Conservation (phyloP, 2,113 vertebrate species). For the Todiramphus saurophagus region DNA sequence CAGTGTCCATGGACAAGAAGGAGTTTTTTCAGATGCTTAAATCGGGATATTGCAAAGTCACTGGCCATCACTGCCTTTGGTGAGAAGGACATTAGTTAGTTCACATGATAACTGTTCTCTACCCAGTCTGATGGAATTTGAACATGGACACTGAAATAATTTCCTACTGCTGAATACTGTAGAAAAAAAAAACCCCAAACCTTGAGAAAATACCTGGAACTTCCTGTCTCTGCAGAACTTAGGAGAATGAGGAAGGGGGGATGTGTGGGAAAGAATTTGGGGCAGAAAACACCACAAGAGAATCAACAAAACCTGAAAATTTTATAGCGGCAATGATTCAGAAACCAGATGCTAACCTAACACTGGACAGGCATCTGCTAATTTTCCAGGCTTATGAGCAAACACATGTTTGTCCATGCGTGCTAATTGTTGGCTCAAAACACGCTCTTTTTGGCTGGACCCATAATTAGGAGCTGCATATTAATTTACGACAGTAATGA, state of each 20-base stretch:
- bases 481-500: background rate
- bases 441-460: background rate
- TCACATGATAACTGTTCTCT: background rate
- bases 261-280: background rate
- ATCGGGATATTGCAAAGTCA: slow-evolving; percentile 91
- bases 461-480: background rate
- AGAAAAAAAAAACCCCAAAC: background rate
- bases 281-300: background rate
- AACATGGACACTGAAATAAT: background rate
- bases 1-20: slow-evolving; percentile 93
- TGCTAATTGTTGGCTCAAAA: slow-evolving; percentile 7
- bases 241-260: background rate
- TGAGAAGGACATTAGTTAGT: background rate
- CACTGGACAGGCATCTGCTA: background rate
- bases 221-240: background rate
- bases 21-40: slow-evolving; percentile 91
- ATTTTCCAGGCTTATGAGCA: slow-evolving; percentile 36
- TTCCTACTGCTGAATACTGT: background rate
- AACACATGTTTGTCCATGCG: background rate
- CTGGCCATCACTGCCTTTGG: slow-evolving; percentile 94
- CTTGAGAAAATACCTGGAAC: background rate
- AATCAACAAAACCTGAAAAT: background rate
- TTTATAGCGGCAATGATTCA: background rate
- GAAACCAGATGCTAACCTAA: background rate
- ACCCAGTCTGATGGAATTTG: background rate